Base-by-base conservation (phyloP, 2,888 invertebrate species). In the Chesias legatella region DNA sequence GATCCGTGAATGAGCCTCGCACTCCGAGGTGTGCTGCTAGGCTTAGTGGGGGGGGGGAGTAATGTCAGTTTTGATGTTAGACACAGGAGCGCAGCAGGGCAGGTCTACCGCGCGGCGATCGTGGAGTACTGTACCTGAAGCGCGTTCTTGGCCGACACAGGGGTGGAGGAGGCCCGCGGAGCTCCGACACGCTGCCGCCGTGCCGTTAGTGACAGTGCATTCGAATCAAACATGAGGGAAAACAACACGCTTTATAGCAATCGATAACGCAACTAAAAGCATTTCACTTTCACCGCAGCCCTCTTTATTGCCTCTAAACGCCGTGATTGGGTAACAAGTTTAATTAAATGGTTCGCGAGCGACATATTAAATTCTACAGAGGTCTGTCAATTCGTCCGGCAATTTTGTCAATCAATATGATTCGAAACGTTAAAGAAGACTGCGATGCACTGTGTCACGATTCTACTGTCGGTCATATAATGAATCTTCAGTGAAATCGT, bases 71-170 rank as follows among this genome's bases (percentile, higher is more conserved):
- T 48, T 75, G 70, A 67, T 32, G 64, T 58, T 52, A 54, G 56
- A 56, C 64, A 68, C 77, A 73, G 56, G 56, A 46, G 39, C 36
- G 39, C 41, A 58, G 50, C 43, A 39, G 43, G 41, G 27, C 38
- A 39, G 33, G 65, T 67, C 69, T 89, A 89, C 80, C 88, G 83
- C 67, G 83, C 84, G 51, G 82, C 85, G 66, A 85, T 82, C 46
- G 81, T 80, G 54, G 83, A 68, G 72, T 88, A 90, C 75, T 81
- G 91, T 91, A 92, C 91, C 91, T 92, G 91, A 43, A 91, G 84
- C 51, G 91, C 90, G 69, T 90, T 90, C 85, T 91, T 90, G 59
- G 91, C 89, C 53, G 90, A 89, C 57, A 91, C 78, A 55, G 91
- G 90, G 54, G 90, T 89, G 67, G 90, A 82, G 41, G 90, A 74